Base-by-base conservation (phyloP, 2,113 vertebrate genomes). In the Rhagologus leucostigma region DNA sequence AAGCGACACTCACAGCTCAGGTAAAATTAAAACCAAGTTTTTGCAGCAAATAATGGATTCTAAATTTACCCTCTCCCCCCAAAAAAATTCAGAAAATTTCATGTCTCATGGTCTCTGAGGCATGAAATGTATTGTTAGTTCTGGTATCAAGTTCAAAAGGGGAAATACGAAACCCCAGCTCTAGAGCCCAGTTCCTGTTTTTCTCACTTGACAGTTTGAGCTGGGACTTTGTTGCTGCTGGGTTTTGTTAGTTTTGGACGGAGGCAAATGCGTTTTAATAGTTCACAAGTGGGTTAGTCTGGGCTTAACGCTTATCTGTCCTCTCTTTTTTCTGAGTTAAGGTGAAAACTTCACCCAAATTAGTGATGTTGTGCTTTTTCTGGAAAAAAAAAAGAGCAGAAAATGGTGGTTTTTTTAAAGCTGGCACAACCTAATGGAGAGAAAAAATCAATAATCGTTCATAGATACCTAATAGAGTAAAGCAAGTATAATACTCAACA, bases 171-270 rank as follows among this genome's bases (percentile, higher is more conserved):
- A 97, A 82, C 91, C 69, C 89, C 77, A 79, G 13, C 35, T 74
- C 46, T 65, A 39, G 27, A 57, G 41, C 78, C 14, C 84, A 69
- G 95, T 97, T 97, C 96, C 96, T 96, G 92, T 96, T 97, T 97
- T 94, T 94, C 49, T 92, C 57, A 41, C 74, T 91, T 17, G 41
- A 8, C 88, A 80, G 41, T 79, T 88, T 57, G 67, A 49, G 90
- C 82, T 90, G 4, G 1, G 81, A 9, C 84, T 73, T 63, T 7
- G 35, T 44, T 59, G 17, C 65, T 76, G 52, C n/a, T 81, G 9
- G 33, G 8, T 71, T 84, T 64, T 68, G 10, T 75, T 78, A 4
- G 9, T 6, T 76, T 75, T 82, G 41, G 57, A 46, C 13, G 3
- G 3, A 13, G 53, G 12, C 16, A 94, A 24, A 64, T 30, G 20